phyloP scores from a whole-genome alignment of 2,113 vertebrate genomes.

The Miniopterus natalensis region DNA sequence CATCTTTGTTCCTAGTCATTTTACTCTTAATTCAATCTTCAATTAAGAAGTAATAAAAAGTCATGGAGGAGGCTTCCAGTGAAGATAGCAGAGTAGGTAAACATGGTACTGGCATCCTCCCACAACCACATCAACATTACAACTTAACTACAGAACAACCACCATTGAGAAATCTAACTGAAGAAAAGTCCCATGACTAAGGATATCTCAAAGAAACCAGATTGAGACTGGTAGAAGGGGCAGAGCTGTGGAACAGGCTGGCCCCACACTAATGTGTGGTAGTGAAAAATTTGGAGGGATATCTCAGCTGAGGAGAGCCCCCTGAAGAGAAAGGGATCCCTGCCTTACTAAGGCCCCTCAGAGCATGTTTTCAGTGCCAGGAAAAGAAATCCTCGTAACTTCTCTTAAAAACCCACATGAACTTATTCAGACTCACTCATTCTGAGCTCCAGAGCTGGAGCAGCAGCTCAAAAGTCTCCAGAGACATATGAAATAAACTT shows the following conservation, averaged over 20 bases:
- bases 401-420: not conserved
- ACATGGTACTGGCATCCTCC: not conserved
- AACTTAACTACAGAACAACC: not conserved
- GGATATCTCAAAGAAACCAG: not conserved
- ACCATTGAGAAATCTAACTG: not conserved
- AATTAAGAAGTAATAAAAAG: slow-evolving; percentile 34
- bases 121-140: not conserved
- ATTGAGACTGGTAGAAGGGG: not conserved
- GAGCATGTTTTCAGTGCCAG: not conserved
- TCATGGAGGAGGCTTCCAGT: not conserved
- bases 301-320: not conserved
- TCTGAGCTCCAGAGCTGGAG: no score
- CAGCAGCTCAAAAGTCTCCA: not conserved
- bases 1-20: not conserved
- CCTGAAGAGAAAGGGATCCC: not conserved
- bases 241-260: not conserved
- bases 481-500: not conserved
- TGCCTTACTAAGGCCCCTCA: not conserved
- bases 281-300: not conserved
- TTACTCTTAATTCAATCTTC: slow-evolving; percentile 6
- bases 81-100: not conserved
- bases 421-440: not conserved
- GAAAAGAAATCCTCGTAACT: not conserved
- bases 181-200: not conserved
- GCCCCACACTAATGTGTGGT: not conserved